These are phyloP conservation scores for Crypturellus undulatus DNA, from an alignment of 2,113 vertebrate genomes.

Conservation along the genomic window DNA sequence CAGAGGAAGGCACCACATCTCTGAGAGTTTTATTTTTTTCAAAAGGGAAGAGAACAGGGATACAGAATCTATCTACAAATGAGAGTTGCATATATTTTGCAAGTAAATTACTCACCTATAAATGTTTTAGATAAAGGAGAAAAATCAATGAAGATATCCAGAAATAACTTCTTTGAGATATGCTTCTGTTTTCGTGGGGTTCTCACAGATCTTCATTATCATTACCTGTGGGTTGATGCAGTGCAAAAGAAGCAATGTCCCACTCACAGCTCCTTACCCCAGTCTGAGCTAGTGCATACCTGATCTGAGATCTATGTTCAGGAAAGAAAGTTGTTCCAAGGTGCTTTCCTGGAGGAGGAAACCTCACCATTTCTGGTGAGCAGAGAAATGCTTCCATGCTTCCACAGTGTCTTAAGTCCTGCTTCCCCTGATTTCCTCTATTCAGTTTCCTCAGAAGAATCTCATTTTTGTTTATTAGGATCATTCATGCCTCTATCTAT, in stretches of 20 bases:
- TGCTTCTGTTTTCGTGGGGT: accelerated
- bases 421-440: background rate
- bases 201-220: background rate
- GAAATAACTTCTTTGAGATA: background rate
- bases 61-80: background rate
- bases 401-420: background rate
- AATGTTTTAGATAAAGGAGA: background rate
- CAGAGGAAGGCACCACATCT: background rate
- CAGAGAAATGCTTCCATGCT: background rate
- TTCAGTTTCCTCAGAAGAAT: background rate
- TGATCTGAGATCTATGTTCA: background rate
- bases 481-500: background rate
- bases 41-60: background rate
- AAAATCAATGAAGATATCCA: background rate
- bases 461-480: background rate
- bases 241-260: background rate
- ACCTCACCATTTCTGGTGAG: background rate
- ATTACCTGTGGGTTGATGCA: background rate
- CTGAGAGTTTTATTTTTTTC: background rate
- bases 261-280: background rate
- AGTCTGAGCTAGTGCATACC: background rate
- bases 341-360: background rate
- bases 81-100: background rate
- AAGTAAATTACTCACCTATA: background rate
- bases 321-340: background rate